Conservation (phyloP, 2,797 vertebrate species). For the Lacerta agilis region DNA sequence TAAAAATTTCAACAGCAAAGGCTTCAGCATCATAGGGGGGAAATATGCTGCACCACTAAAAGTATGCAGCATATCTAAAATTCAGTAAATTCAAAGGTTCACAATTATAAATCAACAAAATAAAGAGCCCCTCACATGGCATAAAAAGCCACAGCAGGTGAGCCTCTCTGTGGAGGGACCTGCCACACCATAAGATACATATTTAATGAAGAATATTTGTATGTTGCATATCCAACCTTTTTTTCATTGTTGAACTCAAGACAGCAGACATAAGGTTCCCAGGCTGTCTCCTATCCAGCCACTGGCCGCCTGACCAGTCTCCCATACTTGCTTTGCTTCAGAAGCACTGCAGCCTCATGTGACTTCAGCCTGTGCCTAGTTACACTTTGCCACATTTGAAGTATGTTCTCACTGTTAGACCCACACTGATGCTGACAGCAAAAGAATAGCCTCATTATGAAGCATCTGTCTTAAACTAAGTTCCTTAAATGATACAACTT, state of each 20-base stretch:
- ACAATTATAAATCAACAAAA: not conserved
- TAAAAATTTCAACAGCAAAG: too few species aligned
- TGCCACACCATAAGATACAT: not conserved
- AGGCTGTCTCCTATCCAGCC: not conserved
- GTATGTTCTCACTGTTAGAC: not conserved
- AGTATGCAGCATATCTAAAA: not conserved
- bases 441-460: not conserved
- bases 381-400: not conserved
- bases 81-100: not conserved
- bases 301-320: not conserved
- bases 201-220: not conserved
- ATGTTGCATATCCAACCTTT: not conserved
- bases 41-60: not conserved
- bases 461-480: not conserved
- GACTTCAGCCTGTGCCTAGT: not conserved
- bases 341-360: not conserved
- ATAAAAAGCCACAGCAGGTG: not conserved
- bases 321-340: not conserved
- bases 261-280: not conserved
- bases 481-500: constrained; percentile 41
- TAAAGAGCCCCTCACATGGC: not conserved
- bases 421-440: not conserved
- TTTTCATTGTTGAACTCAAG: not conserved
- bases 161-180: not conserved
- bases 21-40: too few species aligned